Evolutionary conservation across 2,113 vertebrate species (phyloP).

Genomic region (Felis chaus): DNA sequence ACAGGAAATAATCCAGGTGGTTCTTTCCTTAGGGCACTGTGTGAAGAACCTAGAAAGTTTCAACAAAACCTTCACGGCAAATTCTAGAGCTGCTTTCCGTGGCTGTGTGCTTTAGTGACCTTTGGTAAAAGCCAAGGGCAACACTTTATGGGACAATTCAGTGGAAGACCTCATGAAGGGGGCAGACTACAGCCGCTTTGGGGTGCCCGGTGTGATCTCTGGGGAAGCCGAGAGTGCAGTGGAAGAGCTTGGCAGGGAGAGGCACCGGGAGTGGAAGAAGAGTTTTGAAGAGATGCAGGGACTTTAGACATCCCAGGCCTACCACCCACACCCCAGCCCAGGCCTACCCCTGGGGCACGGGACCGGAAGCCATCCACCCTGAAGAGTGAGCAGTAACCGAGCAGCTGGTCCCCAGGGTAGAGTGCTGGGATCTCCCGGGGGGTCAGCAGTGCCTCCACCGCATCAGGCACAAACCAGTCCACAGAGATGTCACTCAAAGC

Average conservation of each 20-base stretch:
- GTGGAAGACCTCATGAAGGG: neutral
- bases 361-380: constrained; percentile 89
- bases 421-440: constrained; percentile 95
- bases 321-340: fast-evolving
- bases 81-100: neutral
- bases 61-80: neutral
- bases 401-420: constrained; percentile 92
- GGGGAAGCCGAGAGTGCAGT: neutral
- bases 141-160: neutral
- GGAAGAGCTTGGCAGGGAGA: neutral
- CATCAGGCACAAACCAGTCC: constrained; percentile 97
- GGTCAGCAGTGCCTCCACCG: constrained; percentile 95
- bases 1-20: neutral
- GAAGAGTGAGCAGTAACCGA: constrained; percentile 95
- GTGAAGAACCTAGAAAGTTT: neutral
- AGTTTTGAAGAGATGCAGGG: neutral
- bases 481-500: constrained; percentile 95
- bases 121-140: neutral
- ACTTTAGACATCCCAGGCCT: neutral
- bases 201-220: neutral
- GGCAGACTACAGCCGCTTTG: neutral
- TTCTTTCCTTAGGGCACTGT: neutral
- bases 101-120: neutral
- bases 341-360: constrained; percentile 81
- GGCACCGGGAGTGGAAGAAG: neutral